phyloP scores from a whole-genome alignment of 35 echinoderm and acorn worm species.

The Heliocidaris erythrogramma region DNA sequence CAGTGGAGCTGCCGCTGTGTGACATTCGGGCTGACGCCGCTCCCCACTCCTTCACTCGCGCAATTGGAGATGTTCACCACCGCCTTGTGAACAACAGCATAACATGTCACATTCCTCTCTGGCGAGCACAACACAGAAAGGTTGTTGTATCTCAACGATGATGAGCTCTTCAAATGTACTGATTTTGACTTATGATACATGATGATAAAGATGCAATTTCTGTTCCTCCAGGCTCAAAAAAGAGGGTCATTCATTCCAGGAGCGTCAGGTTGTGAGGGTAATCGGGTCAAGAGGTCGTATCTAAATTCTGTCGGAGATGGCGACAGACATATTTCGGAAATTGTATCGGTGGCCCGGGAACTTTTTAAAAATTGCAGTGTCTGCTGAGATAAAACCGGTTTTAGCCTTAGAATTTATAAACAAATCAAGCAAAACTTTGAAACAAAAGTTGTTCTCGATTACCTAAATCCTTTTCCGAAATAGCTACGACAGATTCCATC shows the following conservation, averaged over 20 bases:
- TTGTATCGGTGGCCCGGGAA: not conserved
- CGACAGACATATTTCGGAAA: not conserved
- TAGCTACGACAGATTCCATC: too few species aligned
- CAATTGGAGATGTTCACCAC: slow-evolving; percentile 73
- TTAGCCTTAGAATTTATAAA: too few species aligned
- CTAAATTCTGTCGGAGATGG: not conserved
- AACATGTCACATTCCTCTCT: slow-evolving; percentile 66
- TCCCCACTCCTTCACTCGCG: slow-evolving; percentile 28
- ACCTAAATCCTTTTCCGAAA: too few species aligned
- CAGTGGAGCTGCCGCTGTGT: slow-evolving; percentile 76
- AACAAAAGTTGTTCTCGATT: too few species aligned
- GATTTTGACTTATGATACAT: slow-evolving; percentile 82
- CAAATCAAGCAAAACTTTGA: too few species aligned
- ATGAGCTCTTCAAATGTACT: slow-evolving; percentile 85
- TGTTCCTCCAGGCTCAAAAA: too few species aligned
- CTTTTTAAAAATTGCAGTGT: too few species aligned
- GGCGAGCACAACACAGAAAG: slow-evolving; percentile 61
- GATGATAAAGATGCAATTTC: slow-evolving; percentile 28
- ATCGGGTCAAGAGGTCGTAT: not conserved
- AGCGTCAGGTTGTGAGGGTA: not conserved
- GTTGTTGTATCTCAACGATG: slow-evolving; percentile 83
- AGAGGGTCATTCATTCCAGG: not conserved
- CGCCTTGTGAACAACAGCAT: slow-evolving; percentile 77
- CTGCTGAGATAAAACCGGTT: too few species aligned
- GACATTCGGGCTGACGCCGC: slow-evolving; percentile 34